Evolutionary conservation across 2,113 vertebrate genomes (phyloP), one percentile per base, ranked within the genome.

Genomic region (Geococcyx californianus): DNA sequence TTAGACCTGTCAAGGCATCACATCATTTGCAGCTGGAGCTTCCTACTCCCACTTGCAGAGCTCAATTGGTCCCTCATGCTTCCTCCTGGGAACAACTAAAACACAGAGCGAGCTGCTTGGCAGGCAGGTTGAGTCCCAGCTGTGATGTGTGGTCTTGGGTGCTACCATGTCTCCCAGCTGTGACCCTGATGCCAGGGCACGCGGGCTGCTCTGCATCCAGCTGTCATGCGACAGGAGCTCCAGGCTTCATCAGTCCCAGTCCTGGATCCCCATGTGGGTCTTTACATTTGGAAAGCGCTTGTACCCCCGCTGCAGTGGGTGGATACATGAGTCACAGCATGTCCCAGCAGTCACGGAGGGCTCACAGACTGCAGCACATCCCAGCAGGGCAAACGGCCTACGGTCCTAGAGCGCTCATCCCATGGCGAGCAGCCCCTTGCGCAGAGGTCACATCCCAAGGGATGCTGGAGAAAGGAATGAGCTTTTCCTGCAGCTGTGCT

Each of bases 221-320:
- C 33, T 0, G 3, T 63, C 38, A 17, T 40, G 24, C 1, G 1
- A 16, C 0, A 0, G n/a, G 44, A 84, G 25, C 60, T 81, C 55
- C 68, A 42, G 56, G 84, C 45, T 58, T 74, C 72, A 6, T 36
- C 3, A 3, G 16, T 88, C 49, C 58, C 55, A 19, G 20, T 34
- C 78, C 55, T 74, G 55, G 12, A 26, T 80, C 20, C 29, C 47
- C 42, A 16, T 33, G 29, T 38, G 55, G 52, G 52, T 29, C 14
- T 59, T 75, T 58, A 3, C 19, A 15, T 52, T 84, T 6, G 11
- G 80, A 94, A 84, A 52, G 73, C 69, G 75, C 76, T 64, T 36
- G 47, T 85, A 68, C 34, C n/a, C 11, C 4, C 4, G 5, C 66
- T 84, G 49, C 40, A 28, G 78, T 75, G 92, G 62, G 81, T 0